Conservation (phyloP, 92 coral and sea anemone genomes). For the Paragorgia papillata region DNA sequence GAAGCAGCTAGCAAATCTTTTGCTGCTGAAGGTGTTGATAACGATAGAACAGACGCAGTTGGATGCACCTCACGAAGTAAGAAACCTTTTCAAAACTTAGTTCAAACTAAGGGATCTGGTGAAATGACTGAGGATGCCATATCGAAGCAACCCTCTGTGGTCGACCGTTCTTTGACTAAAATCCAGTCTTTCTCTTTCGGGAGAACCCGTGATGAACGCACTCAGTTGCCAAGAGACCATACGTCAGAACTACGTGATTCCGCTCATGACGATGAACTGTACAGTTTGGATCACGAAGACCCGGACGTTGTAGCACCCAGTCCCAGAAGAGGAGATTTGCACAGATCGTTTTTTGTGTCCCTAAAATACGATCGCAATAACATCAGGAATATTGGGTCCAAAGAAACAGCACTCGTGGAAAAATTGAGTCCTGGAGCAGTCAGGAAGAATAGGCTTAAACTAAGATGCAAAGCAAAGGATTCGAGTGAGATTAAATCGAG, state of each 20-base stretch:
- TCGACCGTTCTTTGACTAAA: constrained; percentile 12
- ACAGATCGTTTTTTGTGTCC: neutral
- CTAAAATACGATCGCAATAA: neutral
- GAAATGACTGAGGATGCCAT: neutral
- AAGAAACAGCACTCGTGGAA: neutral
- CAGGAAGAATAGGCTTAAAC: constrained; percentile 1
- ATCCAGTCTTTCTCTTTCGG: constrained; percentile 17
- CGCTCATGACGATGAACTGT: neutral
- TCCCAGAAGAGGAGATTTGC: constrained; percentile 1
- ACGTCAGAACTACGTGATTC: constrained; percentile 2
- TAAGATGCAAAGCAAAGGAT: neutral
- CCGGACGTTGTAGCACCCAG: constrained; percentile 6
- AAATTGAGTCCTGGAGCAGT: neutral
- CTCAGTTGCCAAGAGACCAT: neutral
- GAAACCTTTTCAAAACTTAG: neutral
- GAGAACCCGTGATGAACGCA: neutral
- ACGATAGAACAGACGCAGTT: constrained; percentile 1
- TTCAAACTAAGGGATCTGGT: neutral
- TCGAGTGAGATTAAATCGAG: neutral
- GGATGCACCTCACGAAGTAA: neutral
- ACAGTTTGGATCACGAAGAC: neutral
- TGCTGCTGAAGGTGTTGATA: neutral
- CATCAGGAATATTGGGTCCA: neutral
- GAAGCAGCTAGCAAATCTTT: neutral
- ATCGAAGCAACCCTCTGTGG: neutral